phyloP scores from a whole-genome alignment of 2,797 vertebrate species.

The Chelon labrosus region DNA sequence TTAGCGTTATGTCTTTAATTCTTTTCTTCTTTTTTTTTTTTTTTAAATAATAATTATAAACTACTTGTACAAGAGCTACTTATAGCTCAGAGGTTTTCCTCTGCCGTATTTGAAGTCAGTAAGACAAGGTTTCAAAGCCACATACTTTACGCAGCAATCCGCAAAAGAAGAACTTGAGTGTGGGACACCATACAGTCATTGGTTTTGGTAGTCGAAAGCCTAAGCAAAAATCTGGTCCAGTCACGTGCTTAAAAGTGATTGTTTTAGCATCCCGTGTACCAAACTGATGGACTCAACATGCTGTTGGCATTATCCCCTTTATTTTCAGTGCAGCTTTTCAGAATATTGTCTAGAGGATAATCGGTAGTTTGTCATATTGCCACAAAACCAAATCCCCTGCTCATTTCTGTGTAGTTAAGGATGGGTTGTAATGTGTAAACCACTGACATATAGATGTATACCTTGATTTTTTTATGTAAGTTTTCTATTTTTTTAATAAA shows the following conservation, averaged over 20 bases:
- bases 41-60: conserved; percentile 16
- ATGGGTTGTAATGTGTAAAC: conserved; percentile 69
- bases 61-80: conserved; percentile 30
- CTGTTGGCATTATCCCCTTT: conserved; percentile 5
- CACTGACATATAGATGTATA: conserved; percentile 72
- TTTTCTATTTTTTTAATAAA: conserved; percentile 86
- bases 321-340: conserved; percentile 42
- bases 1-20: conserved; percentile 37
- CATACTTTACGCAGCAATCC: conserved; percentile 41
- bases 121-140: conserved; percentile 60
- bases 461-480: conserved; percentile 74
- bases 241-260: conserved; percentile 17
- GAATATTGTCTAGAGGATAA: conserved; percentile 25
- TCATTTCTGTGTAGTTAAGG: conserved; percentile 61
- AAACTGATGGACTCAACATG: conserved; percentile 28
- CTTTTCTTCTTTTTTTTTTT: not conserved
- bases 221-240: conserved; percentile 21
- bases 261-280: conserved; percentile 14
- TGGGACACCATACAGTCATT: conserved; percentile 26
- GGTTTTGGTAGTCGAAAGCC: conserved; percentile 33
- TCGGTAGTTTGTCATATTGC: conserved; percentile 29
- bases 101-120: conserved; percentile 49
- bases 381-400: conserved; percentile 65
- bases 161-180: conserved; percentile 21
- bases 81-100: conserved; percentile 30